Evolutionary conservation across 2,888 invertebrate genomes (phyloP).

Genomic region (Pristionchus mayeri): DNA sequence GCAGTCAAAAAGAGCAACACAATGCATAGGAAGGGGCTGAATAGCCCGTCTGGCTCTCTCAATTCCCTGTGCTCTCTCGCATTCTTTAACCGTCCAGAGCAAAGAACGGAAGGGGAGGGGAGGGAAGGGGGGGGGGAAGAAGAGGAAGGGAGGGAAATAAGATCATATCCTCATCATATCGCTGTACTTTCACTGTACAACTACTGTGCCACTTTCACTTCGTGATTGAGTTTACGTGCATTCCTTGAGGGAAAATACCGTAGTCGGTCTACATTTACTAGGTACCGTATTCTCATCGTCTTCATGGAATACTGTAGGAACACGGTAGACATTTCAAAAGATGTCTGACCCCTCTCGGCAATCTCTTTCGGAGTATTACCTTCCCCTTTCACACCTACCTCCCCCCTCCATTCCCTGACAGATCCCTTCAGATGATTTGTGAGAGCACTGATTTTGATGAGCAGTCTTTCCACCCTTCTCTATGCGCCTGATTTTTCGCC

Average conservation of each 20-base stretch:
- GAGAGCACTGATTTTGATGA: constrained; percentile 11
- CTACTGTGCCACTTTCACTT: neutral
- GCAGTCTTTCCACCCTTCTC: neutral
- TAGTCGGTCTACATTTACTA: too few species aligned
- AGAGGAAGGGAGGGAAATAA: neutral
- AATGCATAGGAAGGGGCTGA: neutral
- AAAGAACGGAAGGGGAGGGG: neutral
- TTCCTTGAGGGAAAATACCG: neutral
- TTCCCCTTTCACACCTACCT: neutral
- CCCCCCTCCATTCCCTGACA: neutral
- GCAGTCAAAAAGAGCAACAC: neutral
- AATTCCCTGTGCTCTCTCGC: neutral
- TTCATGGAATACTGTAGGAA: too few species aligned
- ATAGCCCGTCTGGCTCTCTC: neutral
- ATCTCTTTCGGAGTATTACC: neutral
- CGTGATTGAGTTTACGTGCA: neutral
- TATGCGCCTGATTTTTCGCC: neutral
- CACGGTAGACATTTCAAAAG: too few species aligned
- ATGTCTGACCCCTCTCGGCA: too few species aligned
- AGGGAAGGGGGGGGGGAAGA: neutral
- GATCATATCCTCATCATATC: constrained; percentile 32
- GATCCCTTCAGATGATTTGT: constrained; percentile 15
- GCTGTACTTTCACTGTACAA: neutral
- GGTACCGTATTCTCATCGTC: neutral
- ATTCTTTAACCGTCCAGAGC: neutral